phyloP scores from a whole-genome alignment of 2,113 vertebrate genomes.

The Microcebus ravelobensis region DNA sequence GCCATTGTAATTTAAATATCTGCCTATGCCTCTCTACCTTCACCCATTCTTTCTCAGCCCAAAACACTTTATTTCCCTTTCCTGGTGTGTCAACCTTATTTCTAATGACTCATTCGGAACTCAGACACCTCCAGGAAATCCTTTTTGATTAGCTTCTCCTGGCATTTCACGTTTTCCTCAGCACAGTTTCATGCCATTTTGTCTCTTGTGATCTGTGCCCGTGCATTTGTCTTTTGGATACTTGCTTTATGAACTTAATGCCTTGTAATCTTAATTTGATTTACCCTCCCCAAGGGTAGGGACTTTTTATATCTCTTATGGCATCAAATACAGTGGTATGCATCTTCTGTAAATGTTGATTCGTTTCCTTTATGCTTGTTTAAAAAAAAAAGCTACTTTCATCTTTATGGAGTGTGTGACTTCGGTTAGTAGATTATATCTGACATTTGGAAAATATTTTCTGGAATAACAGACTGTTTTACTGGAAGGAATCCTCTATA shows the following conservation, averaged over 20 bases:
- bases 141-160: slow-evolving; percentile 10
- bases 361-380: neutral
- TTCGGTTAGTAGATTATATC: slow-evolving; percentile 10
- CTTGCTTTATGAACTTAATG: neutral
- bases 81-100: neutral
- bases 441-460: slow-evolving; percentile 52
- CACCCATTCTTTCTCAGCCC: neutral
- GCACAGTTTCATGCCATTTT: neutral
- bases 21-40: neutral
- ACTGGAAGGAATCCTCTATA: neutral
- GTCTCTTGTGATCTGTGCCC: neutral
- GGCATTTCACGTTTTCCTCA: neutral
- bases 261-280: neutral
- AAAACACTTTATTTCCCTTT: neutral
- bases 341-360: slow-evolving; percentile 1
- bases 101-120: neutral
- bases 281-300: neutral
- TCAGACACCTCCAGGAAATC: neutral
- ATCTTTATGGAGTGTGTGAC: neutral
- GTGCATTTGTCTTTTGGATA: slow-evolving; percentile 1
- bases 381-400: slow-evolving; percentile 25
- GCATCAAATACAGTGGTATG: neutral
- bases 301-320: neutral
- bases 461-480: neutral
- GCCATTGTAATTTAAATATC: neutral